Evolutionary conservation across 2,888 invertebrate genomes (phyloP), one percentile per base, ranked within the genome.

Genomic region (Morpho achilles): DNA sequence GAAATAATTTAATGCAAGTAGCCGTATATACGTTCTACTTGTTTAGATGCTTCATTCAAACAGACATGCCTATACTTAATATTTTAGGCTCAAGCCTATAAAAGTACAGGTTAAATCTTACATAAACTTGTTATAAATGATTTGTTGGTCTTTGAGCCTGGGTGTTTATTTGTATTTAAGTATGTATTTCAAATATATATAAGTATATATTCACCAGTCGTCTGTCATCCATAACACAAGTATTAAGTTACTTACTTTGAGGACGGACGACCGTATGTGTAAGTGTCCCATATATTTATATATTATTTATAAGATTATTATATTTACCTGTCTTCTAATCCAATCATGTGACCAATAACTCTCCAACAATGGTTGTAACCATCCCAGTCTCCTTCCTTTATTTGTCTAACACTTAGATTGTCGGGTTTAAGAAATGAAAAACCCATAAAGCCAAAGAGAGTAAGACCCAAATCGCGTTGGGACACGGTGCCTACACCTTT

Each of bases 391-490:
- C 91, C 92, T 1, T 82, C 74, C 6, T 84, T 91, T 4, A 88
- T 82, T 48, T 90, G 83, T 9, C 84, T 78, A 7, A 96, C 83
- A 0, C 95, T 94, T 50, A 96, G 84, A 53, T 91, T 79, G 59
- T 92, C 84, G 0, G 92, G 91, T 52, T 91, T 90, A 5, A 94
- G 71, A 0, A 95, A 74, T 1, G 92, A 86, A 63, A 93, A 93
- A 0, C 96, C 96, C 76, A 96, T 93, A 74, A 97, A 97, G 8
- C 95, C 96, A 75, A 95, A 95, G 75, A 96, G 95, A 0, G 96
- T 96, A 5, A 96, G 73, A 0, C 94, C 94, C 93, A 97, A 93
- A 73, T 96, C 96, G 68, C 93, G 92, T 77, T 97, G 96, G 0
- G 93, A 93, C 53, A 96, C 93, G 53, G 86, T 83, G 0, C 91